Percentiles rank a stretch among this genome's conserved stretches.
phyloP scores from a whole-genome alignment of 2,113 vertebrate species.

The Tonatia bakeri region DNA sequence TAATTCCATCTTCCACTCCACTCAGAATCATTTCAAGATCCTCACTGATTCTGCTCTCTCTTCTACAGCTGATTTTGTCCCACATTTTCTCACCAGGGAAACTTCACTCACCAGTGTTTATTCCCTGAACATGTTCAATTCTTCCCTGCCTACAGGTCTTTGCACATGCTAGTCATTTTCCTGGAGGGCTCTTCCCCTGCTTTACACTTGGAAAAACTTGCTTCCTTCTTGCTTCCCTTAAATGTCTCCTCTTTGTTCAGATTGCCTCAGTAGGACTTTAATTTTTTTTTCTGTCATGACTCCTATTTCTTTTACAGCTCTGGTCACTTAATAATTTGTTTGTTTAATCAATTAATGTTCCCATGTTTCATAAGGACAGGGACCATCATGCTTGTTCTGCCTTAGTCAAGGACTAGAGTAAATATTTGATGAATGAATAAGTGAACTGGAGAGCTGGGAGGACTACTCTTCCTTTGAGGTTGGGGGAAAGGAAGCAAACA shows the following conservation, averaged over 20 bases:
- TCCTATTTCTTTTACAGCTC: neutral
- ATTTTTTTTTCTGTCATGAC: neutral
- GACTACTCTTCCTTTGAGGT: neutral
- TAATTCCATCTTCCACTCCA: neutral
- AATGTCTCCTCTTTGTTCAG: neutral
- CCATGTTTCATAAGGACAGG: neutral
- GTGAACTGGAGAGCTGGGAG: neutral
- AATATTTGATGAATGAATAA: neutral
- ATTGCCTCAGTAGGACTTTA: neutral
- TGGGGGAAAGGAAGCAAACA: neutral
- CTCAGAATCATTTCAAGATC: neutral
- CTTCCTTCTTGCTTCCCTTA: neutral
- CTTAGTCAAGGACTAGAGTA: neutral
- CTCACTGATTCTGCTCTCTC: neutral
- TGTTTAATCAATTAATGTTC: neutral
- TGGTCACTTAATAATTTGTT: neutral
- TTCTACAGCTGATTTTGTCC: neutral
- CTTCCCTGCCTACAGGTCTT: neutral
- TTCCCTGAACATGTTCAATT: neutral
- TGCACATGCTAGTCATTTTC: neutral
- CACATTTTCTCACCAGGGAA: neutral
- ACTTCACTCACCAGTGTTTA: neutral
- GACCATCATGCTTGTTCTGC: neutral
- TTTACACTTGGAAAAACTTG: neutral
- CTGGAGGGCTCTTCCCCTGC: neutral